These are phyloP conservation scores for Coenonympha glycerion DNA, from an alignment of 2,888 invertebrate species.

Conservation along the genomic window DNA sequence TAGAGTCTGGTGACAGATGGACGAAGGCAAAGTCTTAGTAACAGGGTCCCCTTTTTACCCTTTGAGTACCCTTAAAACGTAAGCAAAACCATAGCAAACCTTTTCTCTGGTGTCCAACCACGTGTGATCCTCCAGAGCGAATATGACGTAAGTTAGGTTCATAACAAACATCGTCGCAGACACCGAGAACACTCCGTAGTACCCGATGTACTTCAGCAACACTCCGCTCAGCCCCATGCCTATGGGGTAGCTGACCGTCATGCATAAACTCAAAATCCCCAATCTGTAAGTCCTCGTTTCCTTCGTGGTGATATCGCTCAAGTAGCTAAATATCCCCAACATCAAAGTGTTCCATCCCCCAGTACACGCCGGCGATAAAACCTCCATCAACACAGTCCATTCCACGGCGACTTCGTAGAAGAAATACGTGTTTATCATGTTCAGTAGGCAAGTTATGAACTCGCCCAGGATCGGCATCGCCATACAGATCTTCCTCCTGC, in stretches of 20 bases:
- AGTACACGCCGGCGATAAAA: constrained; percentile 69
- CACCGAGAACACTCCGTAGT: constrained; percentile 69
- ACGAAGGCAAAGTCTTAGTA: no score
- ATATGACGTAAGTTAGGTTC: no score
- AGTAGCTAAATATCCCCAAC: constrained; percentile 77
- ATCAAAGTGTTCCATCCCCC: constrained; percentile 75
- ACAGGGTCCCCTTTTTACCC: no score
- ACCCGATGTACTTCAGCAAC: constrained; percentile 60
- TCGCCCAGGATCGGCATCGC: constrained; percentile 74
- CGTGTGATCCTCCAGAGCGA: no score
- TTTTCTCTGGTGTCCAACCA: no score
- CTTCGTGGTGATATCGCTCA: constrained; percentile 74
- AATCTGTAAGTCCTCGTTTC: constrained; percentile 77
- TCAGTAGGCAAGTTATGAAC: constrained; percentile 61
- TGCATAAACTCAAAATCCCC: constrained; percentile 67
- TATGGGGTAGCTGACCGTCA: constrained; percentile 61
- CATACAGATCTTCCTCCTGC: constrained; percentile 75
- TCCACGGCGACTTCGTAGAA: constrained; percentile 73
- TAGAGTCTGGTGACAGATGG: no score
- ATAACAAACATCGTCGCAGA: constrained; percentile 59
- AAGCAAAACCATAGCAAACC: no score
- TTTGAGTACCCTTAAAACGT: no score
- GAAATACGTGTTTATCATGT: constrained; percentile 70
- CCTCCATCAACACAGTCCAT: constrained; percentile 69
- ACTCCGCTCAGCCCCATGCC: constrained; percentile 63